Evolutionary conservation across 2,888 invertebrate species (phyloP).

Genomic region (Leistus spinibarbis): DNA sequence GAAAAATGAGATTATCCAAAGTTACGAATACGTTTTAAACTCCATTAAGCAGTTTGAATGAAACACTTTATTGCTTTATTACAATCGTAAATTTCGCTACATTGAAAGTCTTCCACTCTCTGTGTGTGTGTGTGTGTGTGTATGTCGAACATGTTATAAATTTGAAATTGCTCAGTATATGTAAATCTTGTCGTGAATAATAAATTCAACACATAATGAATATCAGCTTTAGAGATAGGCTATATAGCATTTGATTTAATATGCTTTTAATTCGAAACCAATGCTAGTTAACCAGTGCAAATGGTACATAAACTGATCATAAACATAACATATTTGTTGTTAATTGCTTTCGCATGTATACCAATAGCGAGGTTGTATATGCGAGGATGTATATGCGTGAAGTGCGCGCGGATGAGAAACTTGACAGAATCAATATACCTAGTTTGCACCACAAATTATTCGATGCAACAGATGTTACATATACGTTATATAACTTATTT

Average conservation of each 20-base stretch:
- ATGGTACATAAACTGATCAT: constrained; percentile 32
- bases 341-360: constrained; percentile 22
- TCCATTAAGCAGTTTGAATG: not conserved
- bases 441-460: not conserved
- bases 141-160: constrained; percentile 44
- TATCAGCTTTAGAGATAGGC: not conserved
- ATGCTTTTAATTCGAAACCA: not conserved
- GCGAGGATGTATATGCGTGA: not conserved
- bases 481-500: not conserved
- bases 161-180: constrained; percentile 50
- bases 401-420: not conserved
- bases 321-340: constrained; percentile 34
- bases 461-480: not conserved
- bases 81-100: not conserved
- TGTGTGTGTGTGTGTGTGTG: not conserved
- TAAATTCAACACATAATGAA: constrained; percentile 33
- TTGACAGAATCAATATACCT: constrained; percentile 17
- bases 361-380: not conserved
- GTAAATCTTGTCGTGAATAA: constrained; percentile 28
- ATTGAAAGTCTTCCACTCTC: not conserved
- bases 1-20: too few species aligned
- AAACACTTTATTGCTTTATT: not conserved
- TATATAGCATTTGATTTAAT: not conserved
- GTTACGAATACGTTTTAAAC: not conserved
- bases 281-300: constrained; percentile 15